Evolutionary conservation across 2,113 vertebrate genomes (phyloP).

Genomic region (Dipodomys ordii): DNA sequence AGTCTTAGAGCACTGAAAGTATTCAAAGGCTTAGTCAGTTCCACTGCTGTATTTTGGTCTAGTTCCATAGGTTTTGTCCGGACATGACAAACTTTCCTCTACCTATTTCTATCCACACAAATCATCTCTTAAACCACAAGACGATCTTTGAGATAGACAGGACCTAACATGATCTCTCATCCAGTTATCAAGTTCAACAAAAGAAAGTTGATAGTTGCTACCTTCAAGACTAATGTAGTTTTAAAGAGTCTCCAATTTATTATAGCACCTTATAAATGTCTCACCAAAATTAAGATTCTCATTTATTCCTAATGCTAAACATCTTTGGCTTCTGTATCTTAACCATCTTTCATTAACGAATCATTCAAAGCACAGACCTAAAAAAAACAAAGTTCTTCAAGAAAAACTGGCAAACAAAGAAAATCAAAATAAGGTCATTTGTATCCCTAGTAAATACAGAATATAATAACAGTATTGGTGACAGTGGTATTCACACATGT

Average conservation of each 20-base stretch:
- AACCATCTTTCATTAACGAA: background rate
- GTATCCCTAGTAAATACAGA: background rate
- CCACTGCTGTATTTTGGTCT: background rate
- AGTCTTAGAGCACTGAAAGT: background rate
- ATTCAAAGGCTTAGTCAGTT: background rate
- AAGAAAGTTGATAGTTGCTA: background rate
- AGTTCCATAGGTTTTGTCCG: background rate
- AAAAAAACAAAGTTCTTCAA: background rate
- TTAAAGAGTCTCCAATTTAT: background rate
- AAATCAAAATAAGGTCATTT: background rate
- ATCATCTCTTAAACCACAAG: background rate
- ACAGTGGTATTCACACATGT: background rate
- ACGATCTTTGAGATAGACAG: background rate
- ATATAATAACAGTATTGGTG: background rate
- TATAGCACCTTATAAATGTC: background rate
- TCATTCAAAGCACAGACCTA: slow-evolving; percentile 34
- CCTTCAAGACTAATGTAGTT: background rate
- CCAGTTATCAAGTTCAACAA: background rate
- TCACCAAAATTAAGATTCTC: slow-evolving; percentile 23
- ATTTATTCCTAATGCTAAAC: background rate
- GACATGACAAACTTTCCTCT: background rate
- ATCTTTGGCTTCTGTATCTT: background rate
- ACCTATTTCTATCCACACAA: background rate
- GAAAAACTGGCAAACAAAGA: background rate
- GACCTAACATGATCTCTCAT: background rate